These are phyloP conservation scores for Eupithecia centaureata DNA, from an alignment of 2,888 invertebrate genomes.

Conservation along the genomic window DNA sequence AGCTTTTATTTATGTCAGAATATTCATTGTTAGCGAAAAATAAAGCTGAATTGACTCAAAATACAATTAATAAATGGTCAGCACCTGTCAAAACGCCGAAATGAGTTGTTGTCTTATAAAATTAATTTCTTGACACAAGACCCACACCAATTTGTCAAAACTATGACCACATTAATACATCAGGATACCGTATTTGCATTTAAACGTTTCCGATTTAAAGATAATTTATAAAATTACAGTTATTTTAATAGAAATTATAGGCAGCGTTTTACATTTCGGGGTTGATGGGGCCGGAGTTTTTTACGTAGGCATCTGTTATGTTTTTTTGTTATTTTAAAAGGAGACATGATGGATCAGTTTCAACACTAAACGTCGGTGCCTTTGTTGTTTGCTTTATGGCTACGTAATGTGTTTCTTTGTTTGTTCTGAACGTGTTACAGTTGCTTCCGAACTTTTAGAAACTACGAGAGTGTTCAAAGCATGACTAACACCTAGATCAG, in stretches of 20 bases:
- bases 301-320: constrained; percentile 82
- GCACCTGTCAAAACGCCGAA: constrained; percentile 51
- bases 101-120: constrained; percentile 47
- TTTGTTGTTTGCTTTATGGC: constrained; percentile 81
- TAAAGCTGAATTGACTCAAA: not conserved
- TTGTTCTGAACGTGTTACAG: constrained; percentile 79
- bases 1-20: constrained; percentile 9
- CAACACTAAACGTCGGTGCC: constrained; percentile 81
- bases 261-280: constrained; percentile 63
- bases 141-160: constrained; percentile 71
- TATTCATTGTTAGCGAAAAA: not conserved
- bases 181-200: constrained; percentile 77
- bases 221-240: constrained; percentile 76
- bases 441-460: constrained; percentile 65
- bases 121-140: constrained; percentile 61
- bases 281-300: constrained; percentile 74
- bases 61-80: constrained; percentile 29
- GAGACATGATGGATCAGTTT: constrained; percentile 84
- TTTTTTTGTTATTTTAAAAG: constrained; percentile 82
- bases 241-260: constrained; percentile 77
- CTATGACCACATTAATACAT: constrained; percentile 72
- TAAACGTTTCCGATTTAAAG: constrained; percentile 72
- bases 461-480: constrained; percentile 22
- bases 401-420: constrained; percentile 83
- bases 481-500: not conserved